A percentile compares a stretch with the other conserved stretches of the same genome.
These are phyloP conservation scores for Apistogramma diplotaenia DNA, from an alignment of 2,113 vertebrate genomes.

Conservation along the genomic window DNA sequence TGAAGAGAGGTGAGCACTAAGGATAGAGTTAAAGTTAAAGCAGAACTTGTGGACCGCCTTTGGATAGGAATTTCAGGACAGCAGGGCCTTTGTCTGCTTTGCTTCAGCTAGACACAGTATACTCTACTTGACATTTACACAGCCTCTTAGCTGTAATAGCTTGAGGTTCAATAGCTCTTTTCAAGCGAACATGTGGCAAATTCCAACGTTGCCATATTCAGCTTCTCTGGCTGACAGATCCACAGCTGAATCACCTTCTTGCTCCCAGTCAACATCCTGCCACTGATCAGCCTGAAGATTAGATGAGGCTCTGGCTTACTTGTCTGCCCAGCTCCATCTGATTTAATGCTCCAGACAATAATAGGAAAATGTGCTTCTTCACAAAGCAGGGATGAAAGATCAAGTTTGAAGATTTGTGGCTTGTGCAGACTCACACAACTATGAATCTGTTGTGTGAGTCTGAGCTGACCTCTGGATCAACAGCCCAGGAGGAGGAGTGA, in stretches of 20 bases:
- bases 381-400: constrained; percentile 6
- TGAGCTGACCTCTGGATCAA: constrained; percentile 44
- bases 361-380: constrained; percentile 19
- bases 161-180: background rate
- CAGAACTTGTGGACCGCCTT: background rate
- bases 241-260: constrained; percentile 17
- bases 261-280: constrained; percentile 8
- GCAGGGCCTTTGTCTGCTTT: constrained; percentile 1
- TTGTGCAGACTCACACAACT: constrained; percentile 2
- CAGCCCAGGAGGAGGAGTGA: constrained; percentile 6
- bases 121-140: constrained; percentile 6
- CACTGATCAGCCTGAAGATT: constrained; percentile 13
- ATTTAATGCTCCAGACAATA: constrained; percentile 12
- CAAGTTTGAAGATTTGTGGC: background rate
- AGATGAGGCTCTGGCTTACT: constrained; percentile 11
- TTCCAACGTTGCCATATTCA: background rate
- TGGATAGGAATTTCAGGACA: background rate
- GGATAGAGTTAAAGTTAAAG: background rate
- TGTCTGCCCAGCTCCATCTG: background rate
- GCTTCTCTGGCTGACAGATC: constrained; percentile 3
- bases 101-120: background rate
- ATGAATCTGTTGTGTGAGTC: background rate
- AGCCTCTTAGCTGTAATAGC: background rate
- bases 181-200: background rate
- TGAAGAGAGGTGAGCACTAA: background rate